phyloP scores from a whole-genome alignment of 2,888 invertebrate genomes.

The Eucera pruinosa region DNA sequence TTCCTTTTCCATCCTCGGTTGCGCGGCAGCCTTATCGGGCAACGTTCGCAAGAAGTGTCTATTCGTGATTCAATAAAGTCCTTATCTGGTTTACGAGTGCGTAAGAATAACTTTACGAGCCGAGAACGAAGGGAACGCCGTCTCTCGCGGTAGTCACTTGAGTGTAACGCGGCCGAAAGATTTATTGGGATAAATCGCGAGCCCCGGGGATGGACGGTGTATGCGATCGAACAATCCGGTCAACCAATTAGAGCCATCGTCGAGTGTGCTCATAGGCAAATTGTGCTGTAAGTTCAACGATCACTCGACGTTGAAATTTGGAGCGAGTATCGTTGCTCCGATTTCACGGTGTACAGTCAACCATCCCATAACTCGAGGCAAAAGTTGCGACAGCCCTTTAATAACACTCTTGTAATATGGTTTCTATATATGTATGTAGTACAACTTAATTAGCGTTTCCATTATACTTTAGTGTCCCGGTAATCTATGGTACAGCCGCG shows the following conservation, averaged over 20 bases:
- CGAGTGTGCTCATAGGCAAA: not conserved
- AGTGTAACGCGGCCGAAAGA: conserved; percentile 37
- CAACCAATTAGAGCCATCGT: conserved; percentile 31
- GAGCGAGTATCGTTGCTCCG: not conserved
- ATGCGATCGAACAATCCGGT: conserved; percentile 12
- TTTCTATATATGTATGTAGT: too few species aligned
- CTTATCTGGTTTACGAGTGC: conserved; percentile 69
- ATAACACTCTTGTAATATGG: too few species aligned
- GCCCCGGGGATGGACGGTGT: not conserved
- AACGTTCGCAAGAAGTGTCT: conserved; percentile 60
- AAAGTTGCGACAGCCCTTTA: too few species aligned
- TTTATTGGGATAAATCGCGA: conserved; percentile 46
- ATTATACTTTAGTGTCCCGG: too few species aligned
- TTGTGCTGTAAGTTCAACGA: not conserved
- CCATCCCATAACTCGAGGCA: too few species aligned
- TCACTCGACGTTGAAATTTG: not conserved
- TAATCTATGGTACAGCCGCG: too few species aligned
- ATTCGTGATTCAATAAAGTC: conserved; percentile 69
- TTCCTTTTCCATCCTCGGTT: not conserved
- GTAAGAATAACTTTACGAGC: conserved; percentile 69
- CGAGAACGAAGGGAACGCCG: conserved; percentile 49
- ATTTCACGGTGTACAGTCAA: too few species aligned
- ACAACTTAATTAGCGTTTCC: too few species aligned
- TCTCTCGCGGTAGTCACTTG: conserved; percentile 19
- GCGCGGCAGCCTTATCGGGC: conserved; percentile 48